Evolutionary conservation across 2,113 vertebrate genomes (phyloP), one percentile per base, ranked within the genome.

Genomic region (Pangasianodon gigas): DNA sequence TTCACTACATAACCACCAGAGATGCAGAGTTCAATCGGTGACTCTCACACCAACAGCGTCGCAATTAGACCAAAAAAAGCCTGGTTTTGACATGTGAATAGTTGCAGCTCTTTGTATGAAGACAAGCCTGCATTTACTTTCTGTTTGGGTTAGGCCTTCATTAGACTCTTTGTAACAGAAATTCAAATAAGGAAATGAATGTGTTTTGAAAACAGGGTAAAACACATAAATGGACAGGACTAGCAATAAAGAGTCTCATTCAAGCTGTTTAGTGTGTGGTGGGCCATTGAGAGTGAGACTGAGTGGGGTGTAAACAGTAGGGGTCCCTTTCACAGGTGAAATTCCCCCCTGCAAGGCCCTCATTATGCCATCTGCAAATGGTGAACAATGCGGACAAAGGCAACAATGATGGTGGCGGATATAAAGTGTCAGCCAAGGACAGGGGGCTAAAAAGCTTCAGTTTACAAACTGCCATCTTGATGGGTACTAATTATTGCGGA

Each of bases 291-390:
- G 90, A 90, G 92, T 94, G 93, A 95, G 94, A 95, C 94, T 96
- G 93, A 94, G 92, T 93, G 93, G 90, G 95, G 94, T 94, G 95
- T 93, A 92, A 94, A 90, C 93, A 91, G 92, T 94, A 91, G 94
- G 95, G 94, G 93, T 94, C 93, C 95, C 92, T 96, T 96, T 96
- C 95, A 96, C 96, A 95, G 95, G 96, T 96, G 89, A 96, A 95
- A 92, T 62, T 84, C 92, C 95, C 95, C 95, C 95, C 94, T 93
- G 94, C 90, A 92, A 92, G 93, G 89, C 6, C 75, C 89, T 93
- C 91, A 95, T 96, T 96, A 95, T 96, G 94, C 93, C 94, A 87
- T 93, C 92, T 89, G 92, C 94, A 94, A 95, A 95, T 95, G 94
- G 93, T 91, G 92, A 93, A 94, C 92, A 90, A 77, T 69, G 90